Base-by-base conservation (phyloP, 2,113 vertebrate genomes). In the Eptesicus fuscus region DNA sequence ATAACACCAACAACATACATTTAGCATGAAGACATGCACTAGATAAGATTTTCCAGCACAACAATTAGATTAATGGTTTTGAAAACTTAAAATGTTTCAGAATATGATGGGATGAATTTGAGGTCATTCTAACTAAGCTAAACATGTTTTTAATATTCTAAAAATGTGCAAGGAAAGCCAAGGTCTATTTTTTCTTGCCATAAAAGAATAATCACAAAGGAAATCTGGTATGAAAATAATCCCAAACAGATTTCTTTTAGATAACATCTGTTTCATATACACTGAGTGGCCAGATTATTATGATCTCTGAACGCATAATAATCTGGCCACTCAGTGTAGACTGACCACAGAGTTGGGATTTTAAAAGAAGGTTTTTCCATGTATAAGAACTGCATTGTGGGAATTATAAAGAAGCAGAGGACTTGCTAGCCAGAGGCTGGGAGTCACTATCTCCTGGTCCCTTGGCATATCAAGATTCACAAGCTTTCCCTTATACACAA, bases 221-320 rank as follows among this genome's bases (percentile, higher is more conserved):
- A 97, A 95, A 56, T 94, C 82, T 92, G 47, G 49, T 70, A 47
- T 93, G 69, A 94, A 95, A 94, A 93, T 69, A 84, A 87, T 44
- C 51, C 80, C 88, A 77, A 88, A 86, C 71, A 88, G 47, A 91
- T 90, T 93, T 94, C 40, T 89, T 47, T 91, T 94, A 90, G 32
- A 92, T 95, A 87, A 96, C 84, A 95, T 96, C 79, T 89, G 78
- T 90, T 93, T 82, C 40, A 80, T 88, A 56, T 56, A 42, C 42
- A 42, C 42, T 42, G 42, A 42, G 42, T 42, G 42, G 6, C 42
- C 42, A 42, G 42, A 42, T 42, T 42, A 42, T 42, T 42, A 42
- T 42, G 42, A 42, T 42, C 42, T 42, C 42, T 42, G 6, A 42
- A 42, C 7, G 7, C 42, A 42, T 42, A 42, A 42, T 42, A 42